Evolutionary conservation across 2,113 vertebrate genomes (phyloP).

Genomic region (Lota lota): DNA sequence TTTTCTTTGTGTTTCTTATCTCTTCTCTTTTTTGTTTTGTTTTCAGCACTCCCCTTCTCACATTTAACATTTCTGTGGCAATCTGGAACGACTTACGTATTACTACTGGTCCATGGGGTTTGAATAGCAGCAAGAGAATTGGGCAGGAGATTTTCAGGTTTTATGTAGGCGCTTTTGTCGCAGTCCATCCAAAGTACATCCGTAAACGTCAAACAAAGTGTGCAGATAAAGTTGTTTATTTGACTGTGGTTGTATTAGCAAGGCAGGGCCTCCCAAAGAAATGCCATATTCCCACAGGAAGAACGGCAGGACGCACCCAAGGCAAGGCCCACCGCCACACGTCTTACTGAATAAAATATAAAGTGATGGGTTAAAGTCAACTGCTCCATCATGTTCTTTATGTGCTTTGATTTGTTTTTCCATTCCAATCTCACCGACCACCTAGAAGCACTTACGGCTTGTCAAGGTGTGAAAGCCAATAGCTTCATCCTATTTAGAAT

Average conservation of each 20-base stretch:
- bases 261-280: background rate
- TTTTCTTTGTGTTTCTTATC: background rate
- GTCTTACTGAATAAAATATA: background rate
- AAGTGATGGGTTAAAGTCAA: background rate
- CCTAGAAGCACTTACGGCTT: background rate
- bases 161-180: too few relatives aligned
- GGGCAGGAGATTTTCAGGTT: too few relatives aligned
- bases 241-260: too few relatives aligned
- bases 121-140: background rate
- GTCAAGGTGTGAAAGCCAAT: background rate
- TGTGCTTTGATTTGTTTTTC: background rate
- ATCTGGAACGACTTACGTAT: conserved; percentile 36
- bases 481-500: background rate
- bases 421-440: background rate
- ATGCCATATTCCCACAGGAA: background rate
- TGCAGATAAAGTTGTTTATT: too few relatives aligned
- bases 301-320: background rate
- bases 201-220: too few relatives aligned
- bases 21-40: background rate
- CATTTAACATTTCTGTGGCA: conserved; percentile 31
- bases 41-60: conserved; percentile 35
- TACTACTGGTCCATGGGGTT: conserved; percentile 38
- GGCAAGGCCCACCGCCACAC: background rate
- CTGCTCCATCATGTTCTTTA: background rate
- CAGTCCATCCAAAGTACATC: too few relatives aligned